phyloP scores from a whole-genome alignment of 35 echinoderm and acorn worm genomes.

The Nesometra sesokonis region DNA sequence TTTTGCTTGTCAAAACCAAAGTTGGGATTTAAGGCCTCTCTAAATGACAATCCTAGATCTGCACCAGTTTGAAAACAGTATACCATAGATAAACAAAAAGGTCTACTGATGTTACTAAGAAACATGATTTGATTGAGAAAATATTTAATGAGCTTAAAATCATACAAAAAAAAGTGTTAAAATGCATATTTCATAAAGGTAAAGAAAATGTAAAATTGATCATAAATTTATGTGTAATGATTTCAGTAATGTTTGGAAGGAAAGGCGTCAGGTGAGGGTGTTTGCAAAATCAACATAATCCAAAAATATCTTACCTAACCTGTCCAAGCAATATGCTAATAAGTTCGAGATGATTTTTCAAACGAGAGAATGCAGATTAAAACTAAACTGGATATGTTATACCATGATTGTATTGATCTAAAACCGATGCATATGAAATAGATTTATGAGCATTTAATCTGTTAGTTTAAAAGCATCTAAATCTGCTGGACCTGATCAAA shows the following conservation, averaged over 20 bases:
- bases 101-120: slow-evolving; percentile 45
- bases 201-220: slow-evolving; percentile 38
- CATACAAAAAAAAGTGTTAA: slow-evolving; percentile 26
- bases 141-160: slow-evolving; percentile 26
- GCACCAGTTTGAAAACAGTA: slow-evolving; percentile 37
- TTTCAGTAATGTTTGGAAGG: slow-evolving; percentile 29
- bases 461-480: background rate
- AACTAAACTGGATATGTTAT: background rate
- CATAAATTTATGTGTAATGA: slow-evolving; percentile 29
- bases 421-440: background rate
- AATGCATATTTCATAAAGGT: background rate
- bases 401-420: background rate
- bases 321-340: slow-evolving; percentile 33
- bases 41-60: no score
- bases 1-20: no score
- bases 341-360: slow-evolving; percentile 12
- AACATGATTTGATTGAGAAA: slow-evolving; percentile 14
- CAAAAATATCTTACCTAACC: background rate
- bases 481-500: slow-evolving; percentile 10
- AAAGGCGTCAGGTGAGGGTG: slow-evolving; percentile 26
- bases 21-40: no score
- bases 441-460: no score
- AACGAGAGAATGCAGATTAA: background rate
- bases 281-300: slow-evolving; percentile 2
- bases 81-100: slow-evolving; percentile 36